phyloP scores from a whole-genome alignment of 2,113 vertebrate genomes.

The Crocuta crocuta region DNA sequence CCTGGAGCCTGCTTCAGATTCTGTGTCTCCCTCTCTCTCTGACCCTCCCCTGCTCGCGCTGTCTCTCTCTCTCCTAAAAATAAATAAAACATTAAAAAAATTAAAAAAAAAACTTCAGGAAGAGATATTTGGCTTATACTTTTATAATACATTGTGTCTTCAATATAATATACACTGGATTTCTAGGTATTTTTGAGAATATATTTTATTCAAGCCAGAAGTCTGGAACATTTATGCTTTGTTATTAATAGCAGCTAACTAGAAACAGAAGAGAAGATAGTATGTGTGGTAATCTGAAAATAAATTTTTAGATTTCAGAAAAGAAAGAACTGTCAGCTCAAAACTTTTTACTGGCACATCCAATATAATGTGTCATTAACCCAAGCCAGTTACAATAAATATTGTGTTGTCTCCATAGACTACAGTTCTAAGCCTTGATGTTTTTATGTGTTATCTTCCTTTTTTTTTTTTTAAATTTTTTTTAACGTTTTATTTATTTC shows the following conservation, averaged over 20 bases:
- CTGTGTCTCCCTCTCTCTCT: too few relatives aligned
- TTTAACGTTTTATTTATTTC: too few relatives aligned
- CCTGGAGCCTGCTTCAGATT: too few relatives aligned
- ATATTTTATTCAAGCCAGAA: slow-evolving; percentile 10
- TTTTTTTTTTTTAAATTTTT: not conserved
- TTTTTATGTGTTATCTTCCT: not conserved
- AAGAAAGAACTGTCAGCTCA: not conserved
- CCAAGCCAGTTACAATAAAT: not conserved
- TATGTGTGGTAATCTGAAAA: not conserved
- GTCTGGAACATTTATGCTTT: not conserved
- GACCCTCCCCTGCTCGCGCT: too few relatives aligned
- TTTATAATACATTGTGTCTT: not conserved
- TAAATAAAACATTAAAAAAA: too few relatives aligned
- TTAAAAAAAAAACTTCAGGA: too few relatives aligned
- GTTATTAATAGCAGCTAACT: not conserved
- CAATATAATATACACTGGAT: not conserved
- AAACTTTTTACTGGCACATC: not conserved
- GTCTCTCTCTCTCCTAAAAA: too few relatives aligned
- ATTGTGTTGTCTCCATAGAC: not conserved
- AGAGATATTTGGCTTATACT: not conserved
- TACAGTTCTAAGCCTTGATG: not conserved
- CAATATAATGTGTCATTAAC: not conserved
- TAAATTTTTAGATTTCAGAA: not conserved
- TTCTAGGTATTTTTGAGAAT: slow-evolving; percentile 6
- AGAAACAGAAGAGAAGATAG: slow-evolving; percentile 9